A percentile compares a stretch with the other conserved stretches of the same genome.
phyloP scores from a whole-genome alignment of 2,797 vertebrate species.

The Xenopus petersii region DNA sequence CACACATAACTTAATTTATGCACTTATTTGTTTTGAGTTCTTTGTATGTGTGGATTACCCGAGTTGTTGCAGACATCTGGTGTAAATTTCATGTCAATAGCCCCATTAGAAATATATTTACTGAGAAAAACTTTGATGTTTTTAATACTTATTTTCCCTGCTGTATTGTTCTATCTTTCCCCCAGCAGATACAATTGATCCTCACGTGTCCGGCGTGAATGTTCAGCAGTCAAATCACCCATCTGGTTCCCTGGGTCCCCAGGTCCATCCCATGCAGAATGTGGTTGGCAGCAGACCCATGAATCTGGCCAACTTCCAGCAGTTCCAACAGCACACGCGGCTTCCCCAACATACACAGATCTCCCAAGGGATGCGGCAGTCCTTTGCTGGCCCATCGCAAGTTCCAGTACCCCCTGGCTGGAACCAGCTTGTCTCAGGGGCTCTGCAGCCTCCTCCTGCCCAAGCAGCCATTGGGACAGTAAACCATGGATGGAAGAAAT shows the following conservation, averaged over 20 bases:
- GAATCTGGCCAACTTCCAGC: slow-evolving; percentile 81
- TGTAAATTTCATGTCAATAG: too few species aligned
- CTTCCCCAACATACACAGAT: slow-evolving; percentile 84
- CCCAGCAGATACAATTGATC: slow-evolving; percentile 84
- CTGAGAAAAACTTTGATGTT: too few species aligned
- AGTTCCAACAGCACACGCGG: slow-evolving; percentile 84
- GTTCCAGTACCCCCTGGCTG: slow-evolving; percentile 89
- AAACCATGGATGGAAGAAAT: slow-evolving; percentile 87
- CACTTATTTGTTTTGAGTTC: too few species aligned
- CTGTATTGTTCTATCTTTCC: neutral
- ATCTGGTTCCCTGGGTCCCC: slow-evolving; percentile 81
- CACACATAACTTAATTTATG: too few species aligned
- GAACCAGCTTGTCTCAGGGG: slow-evolving; percentile 89
- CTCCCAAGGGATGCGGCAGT: slow-evolving; percentile 79
- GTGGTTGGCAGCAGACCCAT: slow-evolving; percentile 83
- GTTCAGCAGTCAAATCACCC: slow-evolving; percentile 81
- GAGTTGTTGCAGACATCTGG: too few species aligned
- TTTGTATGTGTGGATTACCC: too few species aligned
- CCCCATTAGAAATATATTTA: too few species aligned
- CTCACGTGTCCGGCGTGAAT: slow-evolving; percentile 84
- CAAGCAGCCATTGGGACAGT: slow-evolving; percentile 75
- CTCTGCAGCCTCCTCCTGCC: slow-evolving; percentile 81
- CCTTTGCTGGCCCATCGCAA: slow-evolving; percentile 85
- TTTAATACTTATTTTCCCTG: too few species aligned
- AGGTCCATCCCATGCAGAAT: slow-evolving; percentile 88